Evolutionary conservation across 2,113 vertebrate species (phyloP), one percentile per base, ranked within the genome.

Genomic region (Willisornis vidua): DNA sequence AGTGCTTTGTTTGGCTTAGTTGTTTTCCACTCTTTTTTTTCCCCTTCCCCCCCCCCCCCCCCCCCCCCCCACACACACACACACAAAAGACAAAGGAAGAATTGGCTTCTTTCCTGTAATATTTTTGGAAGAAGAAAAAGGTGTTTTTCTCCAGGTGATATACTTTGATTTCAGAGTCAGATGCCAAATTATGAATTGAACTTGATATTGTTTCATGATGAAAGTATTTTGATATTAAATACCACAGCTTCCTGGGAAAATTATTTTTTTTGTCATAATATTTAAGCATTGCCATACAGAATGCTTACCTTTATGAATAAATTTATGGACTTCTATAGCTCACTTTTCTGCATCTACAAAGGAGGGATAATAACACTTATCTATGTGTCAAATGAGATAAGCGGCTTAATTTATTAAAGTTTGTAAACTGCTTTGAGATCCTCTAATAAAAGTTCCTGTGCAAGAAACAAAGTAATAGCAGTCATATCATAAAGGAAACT

Each of bases 351-450:
- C 89, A 78, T 90, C 88, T 96, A 73, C 76, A 95, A 90, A 89
- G 22, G 7, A 81, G 11, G 65, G 31, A 75, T 96, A 95, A 93
- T 78, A 93, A 86, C 81, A 84, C 76, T 95, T 95, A 95, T 83
- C 93, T 93, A 49, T 57, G 59, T 71, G 92, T 95, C 79, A 95
- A 94, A 93, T 80, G 33, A 93, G 92, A 96, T 95, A 96, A 94
- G 79, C 3, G 0, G 86, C 61, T 96, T 96, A 94, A 96, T 97
- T 94, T 94, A 95, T 93, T 94, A 77, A 90, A 93, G 52, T 81
- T 93, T 93, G 73, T 94, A 96, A 93, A 95, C 79, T 81, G 73
- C 61, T 96, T 88, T 87, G 41, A 92, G 61, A 81, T 90, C 61
- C 12, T 86, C 4, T 48, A 92, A 49, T 75, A 65, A 87, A 83